Conservation (phyloP, 2,888 invertebrate genomes). For the Temnothorax rugatulus region DNA sequence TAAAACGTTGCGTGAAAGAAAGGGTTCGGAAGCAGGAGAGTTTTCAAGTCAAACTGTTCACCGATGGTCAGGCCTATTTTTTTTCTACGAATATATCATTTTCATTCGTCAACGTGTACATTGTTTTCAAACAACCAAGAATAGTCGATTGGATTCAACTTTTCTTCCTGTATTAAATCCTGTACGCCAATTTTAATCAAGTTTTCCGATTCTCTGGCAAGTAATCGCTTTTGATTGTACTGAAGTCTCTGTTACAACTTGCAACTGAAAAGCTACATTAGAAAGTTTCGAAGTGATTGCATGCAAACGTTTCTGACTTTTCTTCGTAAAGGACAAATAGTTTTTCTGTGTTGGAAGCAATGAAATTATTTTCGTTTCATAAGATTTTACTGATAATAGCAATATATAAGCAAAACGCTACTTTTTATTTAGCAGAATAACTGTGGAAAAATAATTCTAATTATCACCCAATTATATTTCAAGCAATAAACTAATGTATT, state of each 20-base stretch:
- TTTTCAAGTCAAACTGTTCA: conserved; percentile 17
- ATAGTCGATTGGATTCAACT: neutral
- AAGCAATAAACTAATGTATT: too few relatives aligned
- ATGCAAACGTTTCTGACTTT: neutral
- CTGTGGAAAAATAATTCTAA: too few relatives aligned
- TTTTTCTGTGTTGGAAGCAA: neutral
- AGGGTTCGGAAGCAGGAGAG: conserved; percentile 10
- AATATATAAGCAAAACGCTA: too few relatives aligned
- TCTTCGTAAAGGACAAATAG: neutral
- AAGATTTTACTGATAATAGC: too few relatives aligned
- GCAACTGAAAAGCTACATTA: neutral
- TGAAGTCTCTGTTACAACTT: neutral
- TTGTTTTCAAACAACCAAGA: neutral
- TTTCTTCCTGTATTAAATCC: neutral
- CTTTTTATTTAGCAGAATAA: too few relatives aligned
- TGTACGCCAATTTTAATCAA: neutral
- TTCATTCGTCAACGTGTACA: neutral
- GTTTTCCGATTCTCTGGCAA: neutral
- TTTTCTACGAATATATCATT: neutral
- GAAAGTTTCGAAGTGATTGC: neutral
- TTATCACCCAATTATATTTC: too few relatives aligned
- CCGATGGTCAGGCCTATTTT: neutral
- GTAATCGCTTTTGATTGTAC: neutral
- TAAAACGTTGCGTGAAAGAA: neutral
- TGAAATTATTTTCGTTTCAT: neutral